Base-by-base conservation (phyloP, 2,797 vertebrate species). In the Alfaro cultratus region DNA sequence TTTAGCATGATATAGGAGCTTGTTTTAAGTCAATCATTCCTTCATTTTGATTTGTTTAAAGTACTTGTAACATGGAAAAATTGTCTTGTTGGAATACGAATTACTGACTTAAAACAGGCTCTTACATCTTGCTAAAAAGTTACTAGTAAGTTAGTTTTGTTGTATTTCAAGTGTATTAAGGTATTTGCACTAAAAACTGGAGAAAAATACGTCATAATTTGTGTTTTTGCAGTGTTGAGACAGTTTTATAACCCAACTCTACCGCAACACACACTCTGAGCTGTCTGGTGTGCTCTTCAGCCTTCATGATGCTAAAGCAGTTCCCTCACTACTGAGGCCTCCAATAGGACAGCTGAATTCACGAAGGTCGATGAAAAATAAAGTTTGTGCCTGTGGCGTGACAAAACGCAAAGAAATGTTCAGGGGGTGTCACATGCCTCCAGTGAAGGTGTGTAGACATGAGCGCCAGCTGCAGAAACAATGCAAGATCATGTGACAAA, bases 371-470 rank as follows among this genome's bases (percentile, higher is more conserved):
- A 15, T 13, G 5, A 16, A 15, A 70, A 29, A 13, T 16, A 5
- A 26, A 13, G 39, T 68, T 41, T 70, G 5, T 11, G 62, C 39
- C 34, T 23, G 57, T 23, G 9, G 21, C 1, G 8, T 41, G 12
- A 45, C 23, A 45, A 70, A n/a, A 45, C 12, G 5, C 16, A 12
- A 45, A 41, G 10, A 26, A 41, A 68, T 26, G 4, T 12, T 41
- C 10, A 13, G 26, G 4, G 64, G 36, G 21, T 68, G 64, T n/a
- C n/a, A 45, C 23, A 45, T 5, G 26, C 11, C 39, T 70, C 23
- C 21, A 75, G 34, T 72, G 11, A 41, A 92, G 80, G 73, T 87
- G 92, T 91, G 87, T 26, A 73, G 81, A 83, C 76, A 46, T 84
- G 72, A 23, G 55, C 57, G 81, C 57, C 57, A 73, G 86, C 85